Base-by-base conservation (phyloP, 2,888 invertebrate genomes). In the Amorpha juglandis region DNA sequence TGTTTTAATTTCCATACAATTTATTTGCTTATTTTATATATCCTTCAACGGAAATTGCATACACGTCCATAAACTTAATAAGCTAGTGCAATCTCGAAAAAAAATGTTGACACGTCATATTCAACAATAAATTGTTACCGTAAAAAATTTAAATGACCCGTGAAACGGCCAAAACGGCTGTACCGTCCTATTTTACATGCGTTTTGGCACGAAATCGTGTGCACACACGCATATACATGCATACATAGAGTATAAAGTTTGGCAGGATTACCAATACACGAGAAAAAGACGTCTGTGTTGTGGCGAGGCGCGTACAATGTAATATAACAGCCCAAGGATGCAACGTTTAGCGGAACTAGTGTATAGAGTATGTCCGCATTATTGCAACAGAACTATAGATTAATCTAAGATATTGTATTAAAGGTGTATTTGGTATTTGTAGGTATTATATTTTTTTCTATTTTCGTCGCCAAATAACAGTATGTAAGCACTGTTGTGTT, bases 261-360 rank as follows among this genome's bases (percentile, higher is more conserved):
- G 86, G 82, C 84, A 84, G 78, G 73, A 74, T 77, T 74, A 70
- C 78, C 74, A 78, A 70, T 76, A 72, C 72, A 78, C 70, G 74
- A 76, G 80, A 81, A 84, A 86, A 86, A 83, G 80, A 84, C 74
- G 74, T 77, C 77, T 75, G 71, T 76, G 77, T 78, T 79, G 80
- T 74, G 78, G 79, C 70, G 76, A 75, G 76, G 71, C 73, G 72
- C 70, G 75, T 62, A 69, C 66, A 70, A 67, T 68, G 63, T 67
- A 68, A 69, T 67, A 55, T 62, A 63, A 50, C 33, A 48, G 48
- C 9, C 48, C 45, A 21, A 65, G 55, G 8, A 35, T 1, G 9
- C 16, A 58, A 68, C 64, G 69, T 14, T 58, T 63, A 47, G 64
- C 58, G 58, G 19, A 8, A 8, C 8, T 2, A 50, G 6, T 16